Evolutionary conservation across 2,113 vertebrate species (phyloP), one percentile per base, ranked within the genome.

Genomic region (Pseudorectes ferrugineus): DNA sequence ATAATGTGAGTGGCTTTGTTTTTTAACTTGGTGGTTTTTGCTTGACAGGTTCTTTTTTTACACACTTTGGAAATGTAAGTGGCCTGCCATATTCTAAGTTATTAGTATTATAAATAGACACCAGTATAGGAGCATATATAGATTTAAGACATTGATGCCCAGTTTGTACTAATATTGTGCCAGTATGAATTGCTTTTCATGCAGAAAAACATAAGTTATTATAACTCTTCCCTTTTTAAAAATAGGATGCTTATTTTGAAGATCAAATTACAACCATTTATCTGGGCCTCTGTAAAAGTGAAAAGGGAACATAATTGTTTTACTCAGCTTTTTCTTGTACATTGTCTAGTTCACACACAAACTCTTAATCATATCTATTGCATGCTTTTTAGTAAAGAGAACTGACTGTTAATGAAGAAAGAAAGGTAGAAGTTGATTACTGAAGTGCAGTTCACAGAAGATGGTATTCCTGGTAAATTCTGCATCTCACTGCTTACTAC

Each of bases 211-310:
- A 83, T 79, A 55, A 80, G 57, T 97, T 95, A 94, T 92, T 95
- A 25, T 90, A 92, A 91, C 79, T 94, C 82, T 95, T 95, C 51
- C 14, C 61, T 93, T 96, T 93, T 91, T 71, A 87, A 95, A 94
- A 79, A 63, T 10, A 85, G 63, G 72, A 74, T 95, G 68, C 49
- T 94, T 65, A 36, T 97, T 88, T 81, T 94, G 89, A 87, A 91
- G 57, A 70, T 90, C 57, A 91, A 97, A 96, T 97, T 92, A 65
- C 85, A 85, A 5, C 83, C 79, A 85, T 97, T 97, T 93, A 85
- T 97, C 74, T 94, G 52, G 11, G 5, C 71, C 52, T 92, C 90
- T 92, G 43, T 85, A 65, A 91, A 94, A 95, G 29, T 85, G 78
- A 93, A 97, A 95, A 96, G 84, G 68, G 65, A 92, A 86, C 79